Percentiles rank a stretch among this genome's conserved stretches.
phyloP scores from a whole-genome alignment of 92 coral and sea anemone genomes.

The Galaxea fascicularis region DNA sequence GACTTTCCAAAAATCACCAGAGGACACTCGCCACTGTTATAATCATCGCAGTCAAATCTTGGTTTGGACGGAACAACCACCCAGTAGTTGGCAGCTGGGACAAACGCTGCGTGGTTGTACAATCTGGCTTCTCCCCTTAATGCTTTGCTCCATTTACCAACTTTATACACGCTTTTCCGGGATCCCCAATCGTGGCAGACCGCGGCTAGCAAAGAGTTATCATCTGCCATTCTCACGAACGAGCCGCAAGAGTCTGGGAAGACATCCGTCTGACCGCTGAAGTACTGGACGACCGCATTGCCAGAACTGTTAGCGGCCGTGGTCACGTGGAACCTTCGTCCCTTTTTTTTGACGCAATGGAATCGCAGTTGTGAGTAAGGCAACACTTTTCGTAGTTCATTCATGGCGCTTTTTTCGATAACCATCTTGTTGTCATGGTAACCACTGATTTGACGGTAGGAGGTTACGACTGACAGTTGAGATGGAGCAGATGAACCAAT shows the following conservation, averaged over 20 bases:
- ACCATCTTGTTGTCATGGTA: too few relatives aligned
- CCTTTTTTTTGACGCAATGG: background rate
- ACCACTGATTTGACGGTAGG: too few relatives aligned
- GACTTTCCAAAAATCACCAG: too few relatives aligned
- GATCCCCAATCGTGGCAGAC: background rate
- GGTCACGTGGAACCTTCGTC: background rate
- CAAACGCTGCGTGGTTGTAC: background rate
- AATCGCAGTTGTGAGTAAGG: too few relatives aligned
- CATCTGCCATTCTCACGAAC: background rate
- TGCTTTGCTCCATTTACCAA: too few relatives aligned
- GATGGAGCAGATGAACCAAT: too few relatives aligned
- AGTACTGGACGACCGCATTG: slow-evolving; percentile 5
- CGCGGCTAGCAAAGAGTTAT: background rate
- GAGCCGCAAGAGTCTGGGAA: background rate
- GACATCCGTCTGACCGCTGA: background rate
- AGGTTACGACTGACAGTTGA: too few relatives aligned
- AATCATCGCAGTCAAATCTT: background rate
- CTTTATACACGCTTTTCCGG: too few relatives aligned
- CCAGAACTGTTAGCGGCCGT: slow-evolving; percentile 7
- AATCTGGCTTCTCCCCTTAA: background rate
- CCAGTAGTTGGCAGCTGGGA: background rate
- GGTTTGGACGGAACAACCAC: background rate
- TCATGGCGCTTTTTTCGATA: too few relatives aligned
- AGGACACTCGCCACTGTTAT: background rate
- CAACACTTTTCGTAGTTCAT: too few relatives aligned